Evolutionary conservation across 2,797 vertebrate species (phyloP).

Genomic region (Masticophis lateralis): DNA sequence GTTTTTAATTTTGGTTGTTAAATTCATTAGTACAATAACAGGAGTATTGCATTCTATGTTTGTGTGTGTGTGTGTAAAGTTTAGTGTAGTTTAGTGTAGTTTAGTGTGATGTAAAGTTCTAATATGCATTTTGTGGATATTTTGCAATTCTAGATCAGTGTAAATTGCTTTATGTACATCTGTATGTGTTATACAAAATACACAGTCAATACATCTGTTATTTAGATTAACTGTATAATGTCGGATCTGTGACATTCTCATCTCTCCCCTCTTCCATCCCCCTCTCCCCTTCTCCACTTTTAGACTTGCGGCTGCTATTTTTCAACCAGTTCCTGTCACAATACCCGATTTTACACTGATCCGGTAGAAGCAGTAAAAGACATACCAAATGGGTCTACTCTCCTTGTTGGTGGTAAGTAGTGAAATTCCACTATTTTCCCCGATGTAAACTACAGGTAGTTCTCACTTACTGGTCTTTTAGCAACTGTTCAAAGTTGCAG

Average conservation of each 20-base stretch:
- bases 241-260: background rate
- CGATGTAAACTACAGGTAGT: background rate
- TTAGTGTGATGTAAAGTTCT: background rate
- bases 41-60: background rate
- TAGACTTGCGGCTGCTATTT: constrained; percentile 81
- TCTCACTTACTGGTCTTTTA: background rate
- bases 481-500: background rate
- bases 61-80: background rate
- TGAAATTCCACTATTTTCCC: background rate
- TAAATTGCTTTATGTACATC: background rate
- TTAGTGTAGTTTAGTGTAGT: background rate
- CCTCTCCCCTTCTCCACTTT: constrained; percentile 13
- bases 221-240: background rate
- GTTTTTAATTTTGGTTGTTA: background rate
- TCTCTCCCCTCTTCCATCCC: background rate
- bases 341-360: constrained; percentile 83
- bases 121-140: background rate
- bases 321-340: constrained; percentile 77
- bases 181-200: background rate
- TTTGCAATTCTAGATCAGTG: background rate
- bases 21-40: background rate
- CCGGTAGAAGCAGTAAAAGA: constrained; percentile 89
- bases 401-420: constrained; percentile 92
- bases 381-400: constrained; percentile 84
- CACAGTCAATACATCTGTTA: background rate